Percentiles rank a stretch among this genome's conserved stretches.
Evolutionary conservation across 2,888 invertebrate genomes (phyloP).

Genomic region (Tetrapedia diversipes): DNA sequence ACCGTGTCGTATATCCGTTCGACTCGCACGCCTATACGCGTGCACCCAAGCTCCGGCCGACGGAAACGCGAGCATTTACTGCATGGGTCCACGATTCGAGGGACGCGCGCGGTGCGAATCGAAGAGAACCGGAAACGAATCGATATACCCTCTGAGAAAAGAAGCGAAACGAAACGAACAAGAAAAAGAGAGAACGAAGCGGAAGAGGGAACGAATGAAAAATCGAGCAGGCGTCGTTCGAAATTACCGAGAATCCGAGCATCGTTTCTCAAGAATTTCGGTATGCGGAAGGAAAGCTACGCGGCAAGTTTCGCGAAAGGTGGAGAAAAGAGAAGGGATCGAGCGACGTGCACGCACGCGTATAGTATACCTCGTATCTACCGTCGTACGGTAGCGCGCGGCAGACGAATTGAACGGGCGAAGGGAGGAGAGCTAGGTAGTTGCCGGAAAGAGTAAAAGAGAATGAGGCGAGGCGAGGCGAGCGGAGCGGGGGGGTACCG

Average conservation of each 20-base stretch:
- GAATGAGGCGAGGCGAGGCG: not conserved
- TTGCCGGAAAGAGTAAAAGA: constrained; percentile 8
- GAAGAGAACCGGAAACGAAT: no score
- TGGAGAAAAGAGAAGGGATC: no score
- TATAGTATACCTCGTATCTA: not conserved
- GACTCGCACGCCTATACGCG: constrained; percentile 59
- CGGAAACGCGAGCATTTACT: no score
- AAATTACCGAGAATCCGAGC: constrained; percentile 71
- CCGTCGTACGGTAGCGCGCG: not conserved
- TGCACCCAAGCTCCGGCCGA: no score
- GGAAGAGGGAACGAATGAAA: not conserved
- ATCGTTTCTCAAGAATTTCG: constrained; percentile 75
- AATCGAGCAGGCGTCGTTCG: constrained; percentile 55
- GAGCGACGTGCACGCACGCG: constrained; percentile 17
- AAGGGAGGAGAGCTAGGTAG: constrained; percentile 7
- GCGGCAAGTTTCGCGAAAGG: constrained; percentile 43
- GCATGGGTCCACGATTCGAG: no score
- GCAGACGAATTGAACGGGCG: not conserved
- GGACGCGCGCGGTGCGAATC: no score
- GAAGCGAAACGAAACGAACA: not conserved
- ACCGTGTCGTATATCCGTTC: constrained; percentile 62
- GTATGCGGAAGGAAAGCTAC: constrained; percentile 80
- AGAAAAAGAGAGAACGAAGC: not conserved
- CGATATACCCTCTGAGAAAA: no score
- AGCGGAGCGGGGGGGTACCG: not conserved